Conservation (phyloP, 2,113 vertebrate genomes). For the Urocynchramus pylzowi region DNA sequence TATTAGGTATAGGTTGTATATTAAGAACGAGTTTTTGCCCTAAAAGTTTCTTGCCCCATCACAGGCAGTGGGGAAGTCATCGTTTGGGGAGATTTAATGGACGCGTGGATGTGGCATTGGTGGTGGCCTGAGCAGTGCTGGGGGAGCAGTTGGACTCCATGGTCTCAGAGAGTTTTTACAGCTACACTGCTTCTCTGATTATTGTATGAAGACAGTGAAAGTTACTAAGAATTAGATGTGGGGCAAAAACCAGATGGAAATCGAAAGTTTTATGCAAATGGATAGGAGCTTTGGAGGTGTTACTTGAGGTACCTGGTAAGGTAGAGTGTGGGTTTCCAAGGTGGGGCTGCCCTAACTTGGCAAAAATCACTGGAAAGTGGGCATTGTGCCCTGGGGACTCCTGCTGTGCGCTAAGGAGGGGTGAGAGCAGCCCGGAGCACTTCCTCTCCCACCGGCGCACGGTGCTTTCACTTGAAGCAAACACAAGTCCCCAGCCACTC, state of each 20-base stretch:
- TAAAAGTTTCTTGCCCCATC: neutral
- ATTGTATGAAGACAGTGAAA: neutral
- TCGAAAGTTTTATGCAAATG: neutral
- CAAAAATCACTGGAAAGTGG: neutral
- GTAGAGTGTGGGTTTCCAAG: neutral
- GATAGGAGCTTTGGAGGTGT: neutral
- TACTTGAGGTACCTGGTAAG: too few relatives aligned
- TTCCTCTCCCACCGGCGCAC: accelerated
- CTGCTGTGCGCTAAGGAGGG: accelerated
- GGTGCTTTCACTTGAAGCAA: neutral
- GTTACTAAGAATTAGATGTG: neutral
- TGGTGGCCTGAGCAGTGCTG: neutral
- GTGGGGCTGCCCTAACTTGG: too few relatives aligned
- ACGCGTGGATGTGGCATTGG: neutral
- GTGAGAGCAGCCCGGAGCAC: neutral
- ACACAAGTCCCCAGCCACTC: neutral
- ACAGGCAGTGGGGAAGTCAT: neutral
- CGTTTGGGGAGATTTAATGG: neutral
- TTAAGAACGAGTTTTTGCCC: neutral
- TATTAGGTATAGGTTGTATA: too few relatives aligned
- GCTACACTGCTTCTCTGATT: neutral
- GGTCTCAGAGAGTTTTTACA: too few relatives aligned
- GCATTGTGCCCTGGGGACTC: neutral
- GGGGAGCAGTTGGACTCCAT: neutral
- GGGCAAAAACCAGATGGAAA: neutral